Evolutionary conservation across 2,888 invertebrate species (phyloP).

Genomic region (Petrolisthes cinctipes): DNA sequence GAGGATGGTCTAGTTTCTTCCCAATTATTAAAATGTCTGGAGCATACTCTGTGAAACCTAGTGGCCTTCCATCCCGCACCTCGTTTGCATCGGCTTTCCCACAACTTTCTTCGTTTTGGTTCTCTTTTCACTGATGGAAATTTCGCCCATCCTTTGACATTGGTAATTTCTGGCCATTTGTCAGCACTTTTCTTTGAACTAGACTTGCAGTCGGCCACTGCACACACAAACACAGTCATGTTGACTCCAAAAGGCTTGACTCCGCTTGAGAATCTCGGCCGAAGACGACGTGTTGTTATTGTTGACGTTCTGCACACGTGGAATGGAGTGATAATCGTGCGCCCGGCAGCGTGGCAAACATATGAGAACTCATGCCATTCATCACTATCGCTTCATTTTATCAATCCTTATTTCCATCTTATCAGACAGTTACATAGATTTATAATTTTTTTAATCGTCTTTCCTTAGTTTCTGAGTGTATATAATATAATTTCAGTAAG

Average conservation of each 20-base stretch:
- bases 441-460: background rate
- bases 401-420: background rate
- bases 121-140: background rate
- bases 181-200: background rate
- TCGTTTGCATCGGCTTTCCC: background rate
- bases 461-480: background rate
- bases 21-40: conserved; percentile 20
- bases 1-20: conserved; percentile 6
- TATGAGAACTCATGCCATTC: background rate
- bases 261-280: too few species aligned
- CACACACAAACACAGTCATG: conserved; percentile 8
- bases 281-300: background rate
- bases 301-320: background rate
- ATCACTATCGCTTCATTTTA: background rate
- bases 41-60: background rate
- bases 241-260: background rate
- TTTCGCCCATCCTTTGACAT: conserved; percentile 10
- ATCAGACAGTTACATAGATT: background rate
- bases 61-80: conserved; percentile 1
- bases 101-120: background rate
- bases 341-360: background rate
- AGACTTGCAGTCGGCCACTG: background rate
- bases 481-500: background rate
- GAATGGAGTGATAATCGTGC: background rate
- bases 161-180: background rate